Percentiles rank a stretch among this genome's conserved stretches.
These are phyloP conservation scores for Spisula subtruncata DNA, from an alignment of 2,888 invertebrate genomes.

Conservation along the genomic window DNA sequence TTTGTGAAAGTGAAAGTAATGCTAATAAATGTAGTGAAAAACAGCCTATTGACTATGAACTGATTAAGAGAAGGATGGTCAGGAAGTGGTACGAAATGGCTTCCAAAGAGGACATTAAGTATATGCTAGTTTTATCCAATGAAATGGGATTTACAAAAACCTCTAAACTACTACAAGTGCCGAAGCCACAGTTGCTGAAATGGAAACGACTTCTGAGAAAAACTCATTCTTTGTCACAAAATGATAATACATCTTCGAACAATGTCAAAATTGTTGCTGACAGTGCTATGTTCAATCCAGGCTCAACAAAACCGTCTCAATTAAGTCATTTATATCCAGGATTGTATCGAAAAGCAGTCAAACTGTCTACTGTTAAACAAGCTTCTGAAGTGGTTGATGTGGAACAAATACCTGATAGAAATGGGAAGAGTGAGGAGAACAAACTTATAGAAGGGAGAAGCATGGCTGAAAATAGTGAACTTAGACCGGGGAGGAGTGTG, in stretches of 20 bases:
- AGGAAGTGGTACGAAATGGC: slow-evolving; percentile 36
- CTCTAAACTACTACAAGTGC: slow-evolving; percentile 58
- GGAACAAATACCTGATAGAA: not conserved
- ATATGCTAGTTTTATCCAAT: slow-evolving; percentile 21
- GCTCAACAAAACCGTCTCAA: not conserved
- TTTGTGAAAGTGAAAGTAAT: not conserved
- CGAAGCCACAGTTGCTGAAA: slow-evolving; percentile 59
- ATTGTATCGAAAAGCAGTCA: not conserved
- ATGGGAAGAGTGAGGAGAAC: not conserved
- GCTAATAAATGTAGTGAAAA: not conserved
- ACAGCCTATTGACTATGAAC: not conserved
- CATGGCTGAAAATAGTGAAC: not conserved
- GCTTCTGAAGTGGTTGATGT: not conserved
- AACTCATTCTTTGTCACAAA: not conserved
- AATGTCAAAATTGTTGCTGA: not conserved
- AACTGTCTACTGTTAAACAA: not conserved
- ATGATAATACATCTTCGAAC: not conserved
- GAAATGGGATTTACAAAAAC: slow-evolving; percentile 49
- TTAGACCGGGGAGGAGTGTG: no score
- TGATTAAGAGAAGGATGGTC: not conserved
- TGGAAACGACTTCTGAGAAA: slow-evolving; percentile 50
- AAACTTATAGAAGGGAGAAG: no score
- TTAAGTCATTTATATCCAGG: not conserved
- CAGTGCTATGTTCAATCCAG: not conserved
- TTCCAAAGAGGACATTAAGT: not conserved